Evolutionary conservation across 2,797 vertebrate species (phyloP).

Genomic region (Sphaeramia orbicularis): DNA sequence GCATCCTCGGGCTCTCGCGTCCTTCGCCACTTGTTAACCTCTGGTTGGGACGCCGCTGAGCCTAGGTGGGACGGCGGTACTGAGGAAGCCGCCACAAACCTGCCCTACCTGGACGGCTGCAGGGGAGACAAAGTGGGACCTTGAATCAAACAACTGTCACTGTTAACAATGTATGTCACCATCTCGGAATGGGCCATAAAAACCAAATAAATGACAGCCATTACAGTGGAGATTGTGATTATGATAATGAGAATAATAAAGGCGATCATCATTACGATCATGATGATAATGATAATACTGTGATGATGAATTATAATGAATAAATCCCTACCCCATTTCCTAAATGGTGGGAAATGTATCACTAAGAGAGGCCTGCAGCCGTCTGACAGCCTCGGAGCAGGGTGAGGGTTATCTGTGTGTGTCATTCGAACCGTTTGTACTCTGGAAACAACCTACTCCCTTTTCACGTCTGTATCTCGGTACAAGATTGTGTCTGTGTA

Average conservation of each 20-base stretch:
- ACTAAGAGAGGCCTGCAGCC: constrained; percentile 71
- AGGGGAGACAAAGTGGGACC: constrained; percentile 71
- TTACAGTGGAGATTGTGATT: constrained; percentile 83
- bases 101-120: constrained; percentile 61
- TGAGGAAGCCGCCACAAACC: constrained; percentile 2
- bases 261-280: constrained; percentile 84
- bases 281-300: constrained; percentile 82
- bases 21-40: constrained; percentile 62
- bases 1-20: constrained; percentile 19
- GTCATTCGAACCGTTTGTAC: constrained; percentile 61
- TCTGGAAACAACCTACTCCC: constrained; percentile 49
- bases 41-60: constrained; percentile 2
- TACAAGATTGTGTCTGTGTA: constrained; percentile 58
- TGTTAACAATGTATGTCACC: constrained; percentile 77
- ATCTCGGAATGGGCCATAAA: constrained; percentile 81
- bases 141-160: constrained; percentile 83
- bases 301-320: constrained; percentile 82
- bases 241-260: constrained; percentile 88
- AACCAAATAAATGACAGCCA: constrained; percentile 80
- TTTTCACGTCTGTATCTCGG: constrained; percentile 59
- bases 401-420: constrained; percentile 43
- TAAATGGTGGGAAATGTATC: constrained; percentile 79
- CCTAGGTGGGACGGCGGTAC: constrained; percentile 3
- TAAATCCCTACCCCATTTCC: constrained; percentile 80
- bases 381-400: constrained; percentile 49